phyloP scores from a whole-genome alignment of 2,113 vertebrate species.

The Penelope pileata region DNA sequence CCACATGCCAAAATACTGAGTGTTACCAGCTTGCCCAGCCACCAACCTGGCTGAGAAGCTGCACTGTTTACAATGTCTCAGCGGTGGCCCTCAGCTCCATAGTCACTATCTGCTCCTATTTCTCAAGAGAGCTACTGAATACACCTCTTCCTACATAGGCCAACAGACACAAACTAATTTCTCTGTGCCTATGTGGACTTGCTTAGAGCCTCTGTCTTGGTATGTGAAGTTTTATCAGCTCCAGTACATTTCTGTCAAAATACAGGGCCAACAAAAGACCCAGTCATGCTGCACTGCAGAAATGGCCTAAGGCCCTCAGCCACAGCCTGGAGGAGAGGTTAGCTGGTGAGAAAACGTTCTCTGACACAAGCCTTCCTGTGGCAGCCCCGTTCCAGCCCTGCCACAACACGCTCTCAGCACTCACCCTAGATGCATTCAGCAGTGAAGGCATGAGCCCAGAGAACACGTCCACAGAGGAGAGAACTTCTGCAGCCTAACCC shows the following conservation, averaged over 20 bases:
- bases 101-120: not conserved
- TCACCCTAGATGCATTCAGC: not conserved
- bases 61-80: not conserved
- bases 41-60: not conserved
- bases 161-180: not conserved
- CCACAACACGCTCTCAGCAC: not conserved
- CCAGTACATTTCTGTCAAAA: not conserved
- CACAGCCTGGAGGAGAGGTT: accelerated
- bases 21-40: not conserved
- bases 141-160: not conserved
- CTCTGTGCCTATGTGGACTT: not conserved
- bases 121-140: not conserved
- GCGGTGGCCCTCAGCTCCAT: not conserved
- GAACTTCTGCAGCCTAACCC: not conserved
- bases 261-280: accelerated
- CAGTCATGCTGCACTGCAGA: not conserved
- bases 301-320: accelerated
- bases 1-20: not conserved
- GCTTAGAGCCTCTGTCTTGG: not conserved
- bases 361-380: not conserved
- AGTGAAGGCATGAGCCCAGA: not conserved
- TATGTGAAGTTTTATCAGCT: not conserved
- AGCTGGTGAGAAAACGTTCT: not conserved
- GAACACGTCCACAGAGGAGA: not conserved
- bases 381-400: not conserved